A percentile compares a stretch with the other conserved stretches of the same genome.
Conservation (phyloP, 2,797 vertebrate genomes). For the Chrosomus eos region DNA sequence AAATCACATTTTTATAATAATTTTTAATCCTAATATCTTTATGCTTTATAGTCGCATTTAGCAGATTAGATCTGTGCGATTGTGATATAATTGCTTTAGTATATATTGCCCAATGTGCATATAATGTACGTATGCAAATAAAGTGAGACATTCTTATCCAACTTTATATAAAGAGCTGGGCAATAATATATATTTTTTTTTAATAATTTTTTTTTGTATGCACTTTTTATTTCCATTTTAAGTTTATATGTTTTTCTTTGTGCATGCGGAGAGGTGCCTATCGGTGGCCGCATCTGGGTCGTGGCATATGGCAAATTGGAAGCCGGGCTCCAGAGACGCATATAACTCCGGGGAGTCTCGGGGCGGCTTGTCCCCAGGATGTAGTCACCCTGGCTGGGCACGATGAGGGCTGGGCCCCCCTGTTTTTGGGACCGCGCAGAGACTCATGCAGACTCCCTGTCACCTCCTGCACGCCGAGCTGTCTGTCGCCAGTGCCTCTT, state of each 20-base stretch:
- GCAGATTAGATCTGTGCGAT: not conserved
- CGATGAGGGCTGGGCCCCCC: constrained; percentile 42
- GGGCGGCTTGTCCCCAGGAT: constrained; percentile 42
- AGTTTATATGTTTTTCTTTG: constrained; percentile 21
- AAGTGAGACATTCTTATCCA: not conserved
- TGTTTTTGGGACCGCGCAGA: constrained; percentile 31
- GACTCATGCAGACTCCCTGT: constrained; percentile 37
- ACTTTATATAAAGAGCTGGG: not conserved
- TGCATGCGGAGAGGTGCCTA: constrained; percentile 1
- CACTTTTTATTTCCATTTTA: not conserved
- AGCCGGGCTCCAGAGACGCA: constrained; percentile 37
- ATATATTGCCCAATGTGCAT: not conserved
- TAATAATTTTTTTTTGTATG: no score
- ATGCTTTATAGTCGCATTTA: not conserved
- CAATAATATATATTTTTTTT: not conserved
- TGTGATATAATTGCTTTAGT: no score
- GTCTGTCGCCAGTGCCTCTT: constrained; percentile 47
- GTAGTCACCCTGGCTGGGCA: constrained; percentile 52
- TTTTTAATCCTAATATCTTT: not conserved
- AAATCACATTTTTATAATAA: not conserved
- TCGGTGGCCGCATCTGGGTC: constrained; percentile 12
- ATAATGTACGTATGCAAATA: not conserved
- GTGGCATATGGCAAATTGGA: constrained; percentile 37
- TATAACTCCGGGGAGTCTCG: constrained; percentile 40
- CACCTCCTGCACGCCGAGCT: constrained; percentile 40